Evolutionary conservation across 2,113 vertebrate species (phyloP), one percentile per base, ranked within the genome.

Genomic region (Rhea americana): DNA sequence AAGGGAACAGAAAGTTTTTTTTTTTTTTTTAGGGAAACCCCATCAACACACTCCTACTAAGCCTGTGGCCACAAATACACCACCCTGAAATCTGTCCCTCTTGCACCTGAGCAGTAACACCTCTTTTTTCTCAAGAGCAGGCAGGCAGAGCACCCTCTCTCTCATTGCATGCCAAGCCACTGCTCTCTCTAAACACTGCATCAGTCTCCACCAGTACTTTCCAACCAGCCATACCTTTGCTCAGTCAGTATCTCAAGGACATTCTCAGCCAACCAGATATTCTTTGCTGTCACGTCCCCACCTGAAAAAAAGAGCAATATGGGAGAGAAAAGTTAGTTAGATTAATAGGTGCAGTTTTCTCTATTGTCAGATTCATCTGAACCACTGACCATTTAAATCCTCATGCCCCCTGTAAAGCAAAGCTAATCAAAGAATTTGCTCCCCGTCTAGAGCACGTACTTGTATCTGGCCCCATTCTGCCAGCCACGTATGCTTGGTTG

Each of bases 181-280:
- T 12, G 47, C 35, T 47, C 41, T 13, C 30, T 19, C 16, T 28
- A 5, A 12, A 15, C 22, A 28, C 10, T 1, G 13, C 5, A 7
- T 10, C 35, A 3, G 11, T 21, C 45, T 17, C 1, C 3, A 3
- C 48, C 59, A 2, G 4, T 3, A 2, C 17, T 5, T 11, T 67
- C 16, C 1, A 2, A 25, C 3, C 15, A 16, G 68, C 82, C 56
- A 4, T 96, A 99, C 99, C 98, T 99, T 62, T 99, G 99, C 9
- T 99, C 99, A 0, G 98, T 98, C 72, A 99, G 97, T 90, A 99
- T 99, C 63, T 99, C 99, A 79, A 99, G 97, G 9, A 99, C 98
- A 9, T 96, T 99, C 94, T 99, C 99, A 1, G 99, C 98, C 97
- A 99, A 73, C 99, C 99, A 99, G 87, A 99, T 97, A 71, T 99